phyloP scores from a whole-genome alignment of 2,113 vertebrate genomes.

The Lycocorax pyrrhopterus region DNA sequence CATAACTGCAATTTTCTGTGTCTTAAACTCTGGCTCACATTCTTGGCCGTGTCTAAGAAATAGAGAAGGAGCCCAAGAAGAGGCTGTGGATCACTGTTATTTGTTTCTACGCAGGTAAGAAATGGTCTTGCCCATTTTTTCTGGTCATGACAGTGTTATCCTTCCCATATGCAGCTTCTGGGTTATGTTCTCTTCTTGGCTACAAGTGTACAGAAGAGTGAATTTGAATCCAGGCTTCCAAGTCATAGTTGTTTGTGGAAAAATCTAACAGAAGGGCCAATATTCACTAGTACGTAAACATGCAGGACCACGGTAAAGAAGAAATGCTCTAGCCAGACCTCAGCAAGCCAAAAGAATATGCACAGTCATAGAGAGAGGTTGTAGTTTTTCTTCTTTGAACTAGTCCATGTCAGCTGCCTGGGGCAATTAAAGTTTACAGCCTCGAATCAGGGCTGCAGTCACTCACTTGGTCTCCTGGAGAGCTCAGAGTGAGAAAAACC shows the following conservation, averaged over 20 bases:
- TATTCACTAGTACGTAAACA: neutral
- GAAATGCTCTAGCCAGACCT: neutral
- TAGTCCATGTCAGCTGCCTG: neutral
- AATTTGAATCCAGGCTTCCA: neutral
- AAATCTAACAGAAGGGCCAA: neutral
- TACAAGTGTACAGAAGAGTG: neutral
- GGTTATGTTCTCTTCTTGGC: neutral
- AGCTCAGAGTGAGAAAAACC: neutral
- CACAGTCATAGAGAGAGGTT: neutral
- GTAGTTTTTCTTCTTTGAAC: neutral
- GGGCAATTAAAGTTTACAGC: neutral
- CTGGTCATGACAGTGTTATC: neutral
- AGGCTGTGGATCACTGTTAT: neutral
- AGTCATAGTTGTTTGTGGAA: neutral
- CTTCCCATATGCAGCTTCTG: neutral
- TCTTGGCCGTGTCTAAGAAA: neutral
- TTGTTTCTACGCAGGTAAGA: neutral
- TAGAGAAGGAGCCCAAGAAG: neutral
- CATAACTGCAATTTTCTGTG: neutral
- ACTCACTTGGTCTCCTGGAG: neutral
- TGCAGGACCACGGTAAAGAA: neutral
- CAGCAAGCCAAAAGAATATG: neutral
- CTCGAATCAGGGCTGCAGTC: neutral
- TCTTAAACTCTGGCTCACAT: neutral
- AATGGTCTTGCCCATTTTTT: neutral